Conservation (phyloP, 2,888 invertebrate genomes). For the Schizotus pectinicornis region DNA sequence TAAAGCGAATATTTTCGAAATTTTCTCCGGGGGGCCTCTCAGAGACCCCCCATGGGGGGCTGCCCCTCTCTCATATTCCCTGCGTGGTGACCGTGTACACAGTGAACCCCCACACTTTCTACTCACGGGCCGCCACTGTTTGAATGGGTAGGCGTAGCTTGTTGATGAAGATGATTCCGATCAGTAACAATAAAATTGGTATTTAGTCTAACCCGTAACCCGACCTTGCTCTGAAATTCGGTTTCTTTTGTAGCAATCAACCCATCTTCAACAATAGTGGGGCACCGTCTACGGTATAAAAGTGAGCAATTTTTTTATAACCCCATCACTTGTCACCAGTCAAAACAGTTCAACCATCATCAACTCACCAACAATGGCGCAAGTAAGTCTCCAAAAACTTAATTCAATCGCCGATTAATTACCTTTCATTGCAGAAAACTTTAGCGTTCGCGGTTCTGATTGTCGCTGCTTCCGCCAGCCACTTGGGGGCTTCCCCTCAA, state of each 20-base stretch:
- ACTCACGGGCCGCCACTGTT: too few relatives aligned
- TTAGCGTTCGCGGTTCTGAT: too few relatives aligned
- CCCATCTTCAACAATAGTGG: constrained; percentile 22
- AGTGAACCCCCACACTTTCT: too few relatives aligned
- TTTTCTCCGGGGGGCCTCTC: too few relatives aligned
- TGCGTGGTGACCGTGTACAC: too few relatives aligned
- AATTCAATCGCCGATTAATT: too few relatives aligned
- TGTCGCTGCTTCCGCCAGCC: too few relatives aligned
- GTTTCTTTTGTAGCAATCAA: constrained; percentile 33
- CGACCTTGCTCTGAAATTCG: constrained; percentile 35
- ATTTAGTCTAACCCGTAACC: constrained; percentile 26
- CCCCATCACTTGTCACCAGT: constrained; percentile 15
- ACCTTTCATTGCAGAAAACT: too few relatives aligned
- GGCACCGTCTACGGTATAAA: constrained; percentile 23
- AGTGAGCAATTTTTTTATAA: constrained; percentile 17
- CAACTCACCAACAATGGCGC: constrained; percentile 18
- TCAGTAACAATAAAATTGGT: constrained; percentile 22
- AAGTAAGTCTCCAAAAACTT: constrained; percentile 14
- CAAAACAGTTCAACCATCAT: constrained; percentile 3
- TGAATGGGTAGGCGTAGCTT: constrained; percentile 1
- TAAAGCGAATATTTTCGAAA: too few relatives aligned
- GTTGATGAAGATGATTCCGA: constrained; percentile 11
- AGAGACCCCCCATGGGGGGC: too few relatives aligned
- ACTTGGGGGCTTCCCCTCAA: too few relatives aligned
- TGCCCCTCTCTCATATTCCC: too few relatives aligned